Conservation (phyloP, 92 coral and sea anemone genomes). For the Virgularia gustaviana region DNA sequence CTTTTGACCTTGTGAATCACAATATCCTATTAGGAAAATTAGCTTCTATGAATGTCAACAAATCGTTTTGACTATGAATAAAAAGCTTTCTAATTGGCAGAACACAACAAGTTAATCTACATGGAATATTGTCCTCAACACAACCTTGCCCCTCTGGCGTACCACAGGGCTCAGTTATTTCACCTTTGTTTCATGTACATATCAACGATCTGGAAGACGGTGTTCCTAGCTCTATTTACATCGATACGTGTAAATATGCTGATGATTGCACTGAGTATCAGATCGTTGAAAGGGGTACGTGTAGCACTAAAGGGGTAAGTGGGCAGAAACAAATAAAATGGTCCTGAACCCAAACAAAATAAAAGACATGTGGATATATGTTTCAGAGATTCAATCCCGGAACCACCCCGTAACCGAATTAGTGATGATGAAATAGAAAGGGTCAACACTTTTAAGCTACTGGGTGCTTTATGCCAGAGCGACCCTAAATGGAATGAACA, state of each 20-base stretch:
- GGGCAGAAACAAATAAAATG: conserved; percentile 18
- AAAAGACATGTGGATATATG: conserved; percentile 20
- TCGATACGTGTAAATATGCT: conserved; percentile 16
- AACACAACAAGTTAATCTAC: conserved; percentile 25
- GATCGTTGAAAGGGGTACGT: conserved; percentile 8
- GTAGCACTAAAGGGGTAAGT: conserved; percentile 1
- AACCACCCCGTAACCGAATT: conserved; percentile 11
- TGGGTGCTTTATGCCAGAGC: conserved; percentile 45
- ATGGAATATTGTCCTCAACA: conserved; percentile 5
- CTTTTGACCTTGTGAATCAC: conserved; percentile 32
- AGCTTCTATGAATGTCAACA: conserved; percentile 14
- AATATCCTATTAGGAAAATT: conserved; percentile 18
- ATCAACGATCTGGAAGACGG: conserved; percentile 9
- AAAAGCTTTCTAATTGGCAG: too few relatives aligned
- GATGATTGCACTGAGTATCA: conserved; percentile 33
- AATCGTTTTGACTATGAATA: conserved; percentile 1
- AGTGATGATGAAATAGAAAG: conserved; percentile 39
- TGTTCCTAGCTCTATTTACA: not conserved
- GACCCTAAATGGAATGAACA: conserved; percentile 44
- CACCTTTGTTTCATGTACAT: conserved; percentile 25
- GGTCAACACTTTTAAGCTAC: conserved; percentile 40
- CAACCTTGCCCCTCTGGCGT: conserved; percentile 1
- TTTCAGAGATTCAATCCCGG: not conserved
- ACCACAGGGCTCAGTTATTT: conserved; percentile 16
- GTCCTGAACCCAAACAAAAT: conserved; percentile 14